Evolutionary conservation across 2,797 vertebrate genomes (phyloP), one percentile per base, ranked within the genome.

Genomic region (Euphonia xanthogaster): DNA sequence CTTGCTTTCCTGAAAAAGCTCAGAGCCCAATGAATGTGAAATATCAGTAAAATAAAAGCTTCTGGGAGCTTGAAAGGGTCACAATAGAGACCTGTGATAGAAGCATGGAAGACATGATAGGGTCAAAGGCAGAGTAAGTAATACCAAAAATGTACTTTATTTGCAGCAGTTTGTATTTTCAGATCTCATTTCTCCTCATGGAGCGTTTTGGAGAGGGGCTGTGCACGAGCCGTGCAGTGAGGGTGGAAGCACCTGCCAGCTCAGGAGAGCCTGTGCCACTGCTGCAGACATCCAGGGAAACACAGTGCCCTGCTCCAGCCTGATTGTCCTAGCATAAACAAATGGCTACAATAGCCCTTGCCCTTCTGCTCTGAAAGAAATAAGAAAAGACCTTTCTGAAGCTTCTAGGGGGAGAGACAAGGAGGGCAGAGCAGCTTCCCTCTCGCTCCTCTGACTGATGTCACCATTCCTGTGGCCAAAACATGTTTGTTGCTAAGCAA

Each of bases 401-500:
- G 81, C 90, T 93, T 94, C 66, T 47, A 33, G 57, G 53, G 63
- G 91, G n/a, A 81, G 78, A 95, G 75, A 91, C 67, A 79, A 94
- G 94, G 58, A 95, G 85, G 48, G 88, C 71, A 90, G 86, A 91
- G 67, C 72, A 60, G 90, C 67, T 92, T 95, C 80, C 65, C 87
- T 91, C 70, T 93, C 54, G 0, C 82, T 88, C 40, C 66, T 88
- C 94, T 86, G 95, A 94, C 95, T 97, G 95, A 96, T 97, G 94
- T 96, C 92, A 96, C 94, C 42, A 4, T 94, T 97, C 83, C 93
- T 88, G 81, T 94, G 93, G 94, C 97, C 95, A 95, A 95, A 96
- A 96, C 94, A 97, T 94, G 95, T 96, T 96, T 97, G 97, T 97
- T 97, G 96, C 97, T 97, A 97, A 97, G 97, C 96, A 97, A 97